Evolutionary conservation across 2,888 invertebrate species (phyloP).

Genomic region (Trileptium ribeirensis): DNA sequence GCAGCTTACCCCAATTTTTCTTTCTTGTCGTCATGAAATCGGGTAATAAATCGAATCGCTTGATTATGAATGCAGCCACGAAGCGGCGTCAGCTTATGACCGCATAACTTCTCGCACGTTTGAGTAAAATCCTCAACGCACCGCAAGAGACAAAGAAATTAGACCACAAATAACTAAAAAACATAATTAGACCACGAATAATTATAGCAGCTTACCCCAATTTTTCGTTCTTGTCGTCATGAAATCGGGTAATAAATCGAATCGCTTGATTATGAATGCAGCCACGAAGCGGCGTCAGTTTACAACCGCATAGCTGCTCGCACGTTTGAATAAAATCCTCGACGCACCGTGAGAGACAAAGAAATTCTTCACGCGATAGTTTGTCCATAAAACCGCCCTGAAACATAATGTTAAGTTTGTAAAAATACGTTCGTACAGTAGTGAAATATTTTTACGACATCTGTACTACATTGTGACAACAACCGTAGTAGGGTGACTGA

Average conservation of each 20-base stretch:
- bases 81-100: constrained; percentile 20
- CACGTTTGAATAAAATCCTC: constrained; percentile 71
- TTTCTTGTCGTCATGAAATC: constrained; percentile 80
- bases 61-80: constrained; percentile 54
- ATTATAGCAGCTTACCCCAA: constrained; percentile 59
- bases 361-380: constrained; percentile 69
- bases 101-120: constrained; percentile 62
- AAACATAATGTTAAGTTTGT: not conserved
- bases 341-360: constrained; percentile 67
- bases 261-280: constrained; percentile 63
- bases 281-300: constrained; percentile 25
- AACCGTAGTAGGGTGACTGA: too few species aligned
- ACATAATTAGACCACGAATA: too few species aligned
- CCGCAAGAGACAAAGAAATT: constrained; percentile 65
- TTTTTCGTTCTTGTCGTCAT: constrained; percentile 76
- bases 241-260: constrained; percentile 82
- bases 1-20: constrained; percentile 63
- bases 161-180: too few species aligned
- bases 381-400: constrained; percentile 61
- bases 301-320: constrained; percentile 55
- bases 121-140: constrained; percentile 71
- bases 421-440: too few species aligned
- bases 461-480: too few species aligned
- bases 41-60: constrained; percentile 80
- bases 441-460: too few species aligned